Conservation (phyloP, 2,797 vertebrate species). For the Pangasius mekongensis region DNA sequence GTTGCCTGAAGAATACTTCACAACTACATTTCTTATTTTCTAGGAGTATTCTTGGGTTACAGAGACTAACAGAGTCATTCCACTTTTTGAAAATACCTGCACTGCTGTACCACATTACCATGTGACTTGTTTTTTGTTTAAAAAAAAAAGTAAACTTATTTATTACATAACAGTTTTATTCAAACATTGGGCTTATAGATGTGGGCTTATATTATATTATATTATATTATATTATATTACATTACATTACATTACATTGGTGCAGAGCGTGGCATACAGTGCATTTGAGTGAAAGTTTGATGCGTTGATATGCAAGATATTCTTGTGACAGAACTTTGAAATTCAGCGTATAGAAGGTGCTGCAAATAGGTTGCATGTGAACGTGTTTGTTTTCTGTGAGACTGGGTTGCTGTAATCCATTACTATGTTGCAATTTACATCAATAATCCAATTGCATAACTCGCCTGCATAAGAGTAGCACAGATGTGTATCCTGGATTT, state of each 20-base stretch:
- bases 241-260: background rate
- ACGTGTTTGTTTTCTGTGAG: background rate
- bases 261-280: background rate
- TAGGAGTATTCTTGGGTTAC: background rate
- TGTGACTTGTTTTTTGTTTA: too few relatives aligned
- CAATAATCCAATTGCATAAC: background rate
- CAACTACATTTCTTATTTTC: background rate
- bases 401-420: background rate
- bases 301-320: background rate
- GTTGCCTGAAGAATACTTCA: background rate
- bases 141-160: background rate
- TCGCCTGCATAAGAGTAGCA: background rate
- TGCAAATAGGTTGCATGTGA: background rate
- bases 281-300: background rate
- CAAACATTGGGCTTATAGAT: background rate
- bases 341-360: background rate
- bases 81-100: too few relatives aligned
- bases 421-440: background rate
- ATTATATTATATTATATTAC: too few relatives aligned
- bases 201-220: too few relatives aligned
- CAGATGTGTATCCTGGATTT: background rate
- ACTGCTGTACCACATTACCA: too few relatives aligned
- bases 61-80: background rate
- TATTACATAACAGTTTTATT: background rate
- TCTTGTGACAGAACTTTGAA: background rate